Conservation (phyloP, 2,888 invertebrate genomes). For the Nymphalis polychloros region DNA sequence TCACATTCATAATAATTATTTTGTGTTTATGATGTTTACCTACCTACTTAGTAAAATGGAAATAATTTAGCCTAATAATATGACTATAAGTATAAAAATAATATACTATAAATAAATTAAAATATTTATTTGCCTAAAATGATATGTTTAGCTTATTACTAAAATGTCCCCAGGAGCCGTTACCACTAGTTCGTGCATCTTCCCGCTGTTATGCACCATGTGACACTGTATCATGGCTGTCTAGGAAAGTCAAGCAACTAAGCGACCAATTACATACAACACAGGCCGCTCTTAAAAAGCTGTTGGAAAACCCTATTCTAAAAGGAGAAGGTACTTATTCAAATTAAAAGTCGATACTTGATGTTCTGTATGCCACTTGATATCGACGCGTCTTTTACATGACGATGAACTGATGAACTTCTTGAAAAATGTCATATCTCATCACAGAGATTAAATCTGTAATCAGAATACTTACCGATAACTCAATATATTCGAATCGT, state of each 20-base stretch:
- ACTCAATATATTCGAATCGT: too few relatives aligned
- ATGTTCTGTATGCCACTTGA: too few relatives aligned
- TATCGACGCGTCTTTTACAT: too few relatives aligned
- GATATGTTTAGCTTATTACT: background rate
- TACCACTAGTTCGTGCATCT: slow-evolving; percentile 68
- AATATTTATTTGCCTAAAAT: background rate
- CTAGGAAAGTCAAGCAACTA: slow-evolving; percentile 79
- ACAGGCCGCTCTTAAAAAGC: slow-evolving; percentile 72
- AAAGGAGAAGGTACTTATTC: slow-evolving; percentile 52
- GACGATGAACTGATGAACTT: too few relatives aligned
- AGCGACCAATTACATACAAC: slow-evolving; percentile 78
- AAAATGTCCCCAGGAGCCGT: slow-evolving; percentile 56
- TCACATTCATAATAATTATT: background rate
- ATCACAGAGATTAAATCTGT: too few relatives aligned
- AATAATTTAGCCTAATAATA: too few relatives aligned
- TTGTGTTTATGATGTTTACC: background rate
- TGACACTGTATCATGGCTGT: slow-evolving; percentile 82
- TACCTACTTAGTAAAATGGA: too few relatives aligned
- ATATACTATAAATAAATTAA: too few relatives aligned
- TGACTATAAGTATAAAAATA: too few relatives aligned
- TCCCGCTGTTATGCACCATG: slow-evolving; percentile 84
- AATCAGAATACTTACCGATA: too few relatives aligned
- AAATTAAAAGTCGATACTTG: too few relatives aligned
- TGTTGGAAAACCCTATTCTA: slow-evolving; percentile 59
- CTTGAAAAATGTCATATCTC: too few relatives aligned